Evolutionary conservation across 2,888 invertebrate genomes (phyloP).

Genomic region (Polydesmus complanatus): DNA sequence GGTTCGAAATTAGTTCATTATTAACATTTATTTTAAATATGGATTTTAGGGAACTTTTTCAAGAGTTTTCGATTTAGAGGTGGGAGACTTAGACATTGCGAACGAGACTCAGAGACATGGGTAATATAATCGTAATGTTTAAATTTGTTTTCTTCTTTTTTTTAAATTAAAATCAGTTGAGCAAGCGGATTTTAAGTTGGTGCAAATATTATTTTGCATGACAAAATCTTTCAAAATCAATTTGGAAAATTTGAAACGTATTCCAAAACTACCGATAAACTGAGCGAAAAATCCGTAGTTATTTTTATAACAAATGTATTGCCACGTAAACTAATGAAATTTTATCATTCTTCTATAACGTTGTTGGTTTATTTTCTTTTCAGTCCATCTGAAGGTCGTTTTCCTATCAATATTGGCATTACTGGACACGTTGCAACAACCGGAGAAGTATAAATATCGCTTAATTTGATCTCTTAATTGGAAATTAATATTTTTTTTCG

Average conservation of each 20-base stretch:
- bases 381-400: constrained; percentile 79
- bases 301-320: too few relatives aligned
- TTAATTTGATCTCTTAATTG: not conserved
- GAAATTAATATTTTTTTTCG: constrained; percentile 10
- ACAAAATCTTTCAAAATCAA: too few relatives aligned
- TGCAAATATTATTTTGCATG: too few relatives aligned
- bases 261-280: too few relatives aligned
- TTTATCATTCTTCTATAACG: too few relatives aligned
- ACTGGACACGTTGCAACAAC: constrained; percentile 89
- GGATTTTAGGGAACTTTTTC: constrained; percentile 60
- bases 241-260: too few relatives aligned
- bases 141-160: not conserved
- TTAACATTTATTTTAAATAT: not conserved
- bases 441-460: constrained; percentile 62
- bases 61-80: constrained; percentile 84
- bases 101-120: not conserved
- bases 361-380: too few relatives aligned
- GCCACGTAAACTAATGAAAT: too few relatives aligned
- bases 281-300: too few relatives aligned
- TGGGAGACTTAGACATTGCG: constrained; percentile 61
- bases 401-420: constrained; percentile 89
- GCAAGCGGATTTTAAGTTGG: too few relatives aligned
- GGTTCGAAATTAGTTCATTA: too few relatives aligned
- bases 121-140: not conserved
- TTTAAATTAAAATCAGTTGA: too few relatives aligned